Base-by-base conservation (phyloP, 2,888 invertebrate genomes). In the Bugula neritina region DNA sequence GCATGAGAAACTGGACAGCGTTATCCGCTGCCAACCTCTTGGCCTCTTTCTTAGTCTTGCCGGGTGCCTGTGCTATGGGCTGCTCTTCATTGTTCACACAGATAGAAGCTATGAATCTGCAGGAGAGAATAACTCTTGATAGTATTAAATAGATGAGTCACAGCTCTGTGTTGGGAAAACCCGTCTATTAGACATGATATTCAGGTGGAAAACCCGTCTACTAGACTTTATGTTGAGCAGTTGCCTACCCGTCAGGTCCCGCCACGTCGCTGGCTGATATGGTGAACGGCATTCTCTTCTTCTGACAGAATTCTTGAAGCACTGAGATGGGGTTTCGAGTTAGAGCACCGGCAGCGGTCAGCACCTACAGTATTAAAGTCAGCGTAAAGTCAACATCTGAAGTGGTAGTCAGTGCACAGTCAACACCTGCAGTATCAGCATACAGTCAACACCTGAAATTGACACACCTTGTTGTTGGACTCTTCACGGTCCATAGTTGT, bases 1-100 rank as follows among this genome's bases (percentile, higher is more conserved):
- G 78, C 71, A 77, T 76, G 25, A 82, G 74, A n/a, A 75, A 74
- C 43, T 78, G 76, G 35, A 83, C 75, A 29, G 82, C 82, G 25
- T 78, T 76, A 35, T 79, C 77, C 17, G 80, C 78, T 23, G 80
- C 82, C 73, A 76, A 74, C 23, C 75, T 74, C 72, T 79, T 79
- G 27, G 80, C 80, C 70, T 80, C 79, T 72, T 79, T 80, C 74
- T 82, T 82, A 23, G 76, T 80, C 69, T 71, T 74, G 0, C 74
- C 78, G 27, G 72, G 73, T 10, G 73, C 75, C 71, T 77, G 75
- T 10, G 75, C 72, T n/a, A 79, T 71, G 0, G 74, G 55, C 5
- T 2, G 2, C 17, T 3, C 3, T 34, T 77, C 71, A 23, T 77
- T 75, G 58, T 76, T 71, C 17, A 79, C 72, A 13, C 71, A 72